Conservation (phyloP, 2,888 invertebrate genomes). For the Orchestes rusci region DNA sequence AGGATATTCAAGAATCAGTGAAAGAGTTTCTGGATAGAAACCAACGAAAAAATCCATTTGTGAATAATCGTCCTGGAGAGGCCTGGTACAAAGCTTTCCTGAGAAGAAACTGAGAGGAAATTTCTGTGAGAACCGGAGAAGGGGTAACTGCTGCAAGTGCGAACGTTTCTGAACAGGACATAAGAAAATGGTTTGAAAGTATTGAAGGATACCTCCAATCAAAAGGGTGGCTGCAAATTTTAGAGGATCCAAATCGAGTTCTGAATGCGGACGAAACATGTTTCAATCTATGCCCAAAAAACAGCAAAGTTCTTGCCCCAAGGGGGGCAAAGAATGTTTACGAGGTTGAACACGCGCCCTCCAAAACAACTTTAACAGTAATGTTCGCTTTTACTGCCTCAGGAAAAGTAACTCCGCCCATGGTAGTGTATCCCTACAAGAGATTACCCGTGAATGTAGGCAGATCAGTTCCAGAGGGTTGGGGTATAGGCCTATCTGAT, state of each 20-base stretch:
- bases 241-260: background rate
- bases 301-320: background rate
- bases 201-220: background rate
- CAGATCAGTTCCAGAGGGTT: background rate
- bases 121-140: background rate
- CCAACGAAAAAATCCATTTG: too few species aligned
- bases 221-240: background rate
- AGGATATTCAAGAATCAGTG: too few species aligned
- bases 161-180: background rate
- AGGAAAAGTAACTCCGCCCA: background rate
- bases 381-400: background rate
- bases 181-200: background rate
- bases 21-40: too few species aligned
- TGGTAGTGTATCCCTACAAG: background rate
- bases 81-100: background rate
- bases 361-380: background rate
- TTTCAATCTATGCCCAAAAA: background rate
- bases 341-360: background rate
- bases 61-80: background rate
- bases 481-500: background rate
- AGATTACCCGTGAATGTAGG: background rate
- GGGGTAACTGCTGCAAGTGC: background rate
- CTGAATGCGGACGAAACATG: background rate
- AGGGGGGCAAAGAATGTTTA: background rate
- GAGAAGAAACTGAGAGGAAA: background rate